phyloP scores from a whole-genome alignment of 1,140 invertebrate genomes.

The Agrypnia vestita region DNA sequence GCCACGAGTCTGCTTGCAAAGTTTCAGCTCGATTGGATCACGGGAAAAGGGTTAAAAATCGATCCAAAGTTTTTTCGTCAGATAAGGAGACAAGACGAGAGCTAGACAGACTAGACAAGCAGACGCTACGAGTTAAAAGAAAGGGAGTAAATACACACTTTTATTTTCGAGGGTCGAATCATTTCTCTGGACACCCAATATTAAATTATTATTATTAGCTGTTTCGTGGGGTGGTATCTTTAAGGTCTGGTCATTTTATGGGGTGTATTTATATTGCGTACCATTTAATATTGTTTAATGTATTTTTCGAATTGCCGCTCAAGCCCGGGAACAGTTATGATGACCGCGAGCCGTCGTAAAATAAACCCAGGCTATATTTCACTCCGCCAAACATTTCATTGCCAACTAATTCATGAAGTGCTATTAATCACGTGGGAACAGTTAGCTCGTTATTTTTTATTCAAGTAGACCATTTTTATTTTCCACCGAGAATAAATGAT shows the following conservation, averaged over 20 bases:
- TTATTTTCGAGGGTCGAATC: no score
- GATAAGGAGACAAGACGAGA: no score
- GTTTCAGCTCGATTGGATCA: no score
- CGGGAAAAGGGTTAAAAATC: no score
- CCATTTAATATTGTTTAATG: neutral
- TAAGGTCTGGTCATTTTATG: neutral
- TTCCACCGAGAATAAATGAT: neutral
- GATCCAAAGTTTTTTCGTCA: no score
- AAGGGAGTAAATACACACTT: no score
- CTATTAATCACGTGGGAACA: constrained; percentile 42
- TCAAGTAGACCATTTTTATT: neutral
- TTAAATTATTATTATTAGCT: no score
- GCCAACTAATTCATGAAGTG: constrained; percentile 42
- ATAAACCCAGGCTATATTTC: constrained; percentile 20
- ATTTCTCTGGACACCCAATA: no score
- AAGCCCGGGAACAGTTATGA: neutral
- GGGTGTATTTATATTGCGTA: neutral
- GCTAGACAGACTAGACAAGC: no score
- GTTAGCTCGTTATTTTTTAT: constrained; percentile 38
- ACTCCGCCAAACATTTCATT: constrained; percentile 35
- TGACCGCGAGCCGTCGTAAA: constrained; percentile 2
- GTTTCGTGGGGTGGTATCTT: no score
- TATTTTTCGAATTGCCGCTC: neutral
- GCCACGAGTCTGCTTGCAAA: no score
- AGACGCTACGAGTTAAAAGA: no score